Conservation (phyloP, 2,797 vertebrate species). For the Sciurus vulgaris region DNA sequence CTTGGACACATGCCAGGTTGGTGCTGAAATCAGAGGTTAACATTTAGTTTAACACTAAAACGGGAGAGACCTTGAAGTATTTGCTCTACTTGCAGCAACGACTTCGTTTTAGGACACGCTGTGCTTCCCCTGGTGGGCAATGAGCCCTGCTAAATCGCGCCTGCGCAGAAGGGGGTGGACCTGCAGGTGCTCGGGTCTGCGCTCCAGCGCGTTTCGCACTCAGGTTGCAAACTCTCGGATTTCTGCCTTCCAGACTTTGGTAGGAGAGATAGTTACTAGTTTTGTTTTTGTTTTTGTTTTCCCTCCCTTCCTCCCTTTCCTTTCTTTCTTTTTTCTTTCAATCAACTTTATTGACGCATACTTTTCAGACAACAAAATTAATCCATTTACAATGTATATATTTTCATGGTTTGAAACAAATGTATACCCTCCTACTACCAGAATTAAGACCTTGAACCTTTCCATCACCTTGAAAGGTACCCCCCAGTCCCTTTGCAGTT, state of each 20-base stretch:
- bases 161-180: rapidly evolving
- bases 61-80: neutral
- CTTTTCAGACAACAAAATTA: neutral
- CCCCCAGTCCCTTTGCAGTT: neutral
- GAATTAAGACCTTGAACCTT: neutral
- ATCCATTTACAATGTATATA: neutral
- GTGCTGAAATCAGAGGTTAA: slow-evolving; percentile 46
- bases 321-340: neutral
- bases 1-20: neutral
- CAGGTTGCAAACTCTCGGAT: neutral
- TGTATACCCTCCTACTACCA: neutral
- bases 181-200: no score
- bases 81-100: neutral
- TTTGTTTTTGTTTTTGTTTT: neutral
- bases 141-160: neutral
- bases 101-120: neutral
- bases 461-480: neutral
- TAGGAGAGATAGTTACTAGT: neutral
- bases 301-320: no score
- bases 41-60: slow-evolving; percentile 28
- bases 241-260: neutral
- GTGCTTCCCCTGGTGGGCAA: neutral
- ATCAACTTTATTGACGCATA: neutral
- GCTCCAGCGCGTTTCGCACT: neutral
- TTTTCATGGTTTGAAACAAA: neutral